Conservation (phyloP, 92 coral and sea anemone species). For the Montipora capitata region DNA sequence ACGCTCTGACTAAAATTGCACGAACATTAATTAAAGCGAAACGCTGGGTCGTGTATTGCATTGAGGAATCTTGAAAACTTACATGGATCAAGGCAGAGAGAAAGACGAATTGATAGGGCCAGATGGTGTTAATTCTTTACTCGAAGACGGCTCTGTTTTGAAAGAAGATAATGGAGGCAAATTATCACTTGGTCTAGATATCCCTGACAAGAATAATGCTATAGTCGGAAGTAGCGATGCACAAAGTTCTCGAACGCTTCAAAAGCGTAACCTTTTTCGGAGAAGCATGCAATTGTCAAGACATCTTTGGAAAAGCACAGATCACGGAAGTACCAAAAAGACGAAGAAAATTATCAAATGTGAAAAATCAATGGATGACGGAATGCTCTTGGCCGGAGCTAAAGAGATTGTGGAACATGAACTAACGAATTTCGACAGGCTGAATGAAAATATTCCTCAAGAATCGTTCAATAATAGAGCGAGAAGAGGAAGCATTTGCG, state of each 20-base stretch:
- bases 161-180: not conserved
- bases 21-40: too few species aligned
- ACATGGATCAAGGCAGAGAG: not conserved
- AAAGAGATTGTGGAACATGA: not conserved
- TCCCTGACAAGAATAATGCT: not conserved
- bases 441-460: not conserved
- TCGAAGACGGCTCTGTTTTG: not conserved
- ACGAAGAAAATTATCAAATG: slow-evolving; percentile 21
- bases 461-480: not conserved
- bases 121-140: not conserved
- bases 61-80: not conserved
- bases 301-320: slow-evolving; percentile 29
- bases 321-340: slow-evolving; percentile 11
- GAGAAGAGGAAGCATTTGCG: slow-evolving; percentile 75
- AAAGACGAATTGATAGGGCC: not conserved
- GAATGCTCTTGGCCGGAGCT: not conserved
- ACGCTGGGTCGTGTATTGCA: too few species aligned
- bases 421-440: not conserved
- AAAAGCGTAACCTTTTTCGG: slow-evolving; percentile 10
- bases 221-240: not conserved
- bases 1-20: too few species aligned
- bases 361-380: slow-evolving; percentile 45
- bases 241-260: not conserved
- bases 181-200: not conserved
- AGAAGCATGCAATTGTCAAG: slow-evolving; percentile 15